These are phyloP conservation scores for Iguana delicatissima DNA, from an alignment of 2,797 vertebrate species.

Conservation along the genomic window DNA sequence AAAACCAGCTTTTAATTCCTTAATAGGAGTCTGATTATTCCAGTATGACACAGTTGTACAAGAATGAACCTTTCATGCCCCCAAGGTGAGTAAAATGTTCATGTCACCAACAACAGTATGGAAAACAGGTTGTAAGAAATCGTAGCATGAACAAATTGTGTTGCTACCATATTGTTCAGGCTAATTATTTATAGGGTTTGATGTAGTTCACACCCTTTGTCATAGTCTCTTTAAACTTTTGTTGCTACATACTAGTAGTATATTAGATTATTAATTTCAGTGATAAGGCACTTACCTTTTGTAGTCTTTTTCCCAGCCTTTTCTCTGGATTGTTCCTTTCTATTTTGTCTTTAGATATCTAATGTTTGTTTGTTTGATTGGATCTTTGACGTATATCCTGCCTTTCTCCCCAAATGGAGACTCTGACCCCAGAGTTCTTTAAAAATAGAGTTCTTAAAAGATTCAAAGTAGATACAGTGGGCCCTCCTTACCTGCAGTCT, in stretches of 20 bases:
- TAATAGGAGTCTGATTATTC: conserved; percentile 80
- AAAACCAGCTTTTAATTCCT: conserved; percentile 42
- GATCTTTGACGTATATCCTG: neutral
- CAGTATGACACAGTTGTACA: conserved; percentile 62
- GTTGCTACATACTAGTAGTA: neutral
- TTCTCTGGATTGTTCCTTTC: neutral
- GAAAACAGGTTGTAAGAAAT: neutral
- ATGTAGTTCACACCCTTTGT: neutral
- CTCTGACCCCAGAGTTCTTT: no score
- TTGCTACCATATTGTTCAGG: neutral
- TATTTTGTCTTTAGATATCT: neutral
- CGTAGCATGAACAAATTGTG: neutral
- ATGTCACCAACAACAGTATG: neutral
- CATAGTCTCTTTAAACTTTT: neutral
- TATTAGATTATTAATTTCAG: neutral
- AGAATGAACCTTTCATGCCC: conserved; percentile 80
- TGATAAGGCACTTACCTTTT: neutral
- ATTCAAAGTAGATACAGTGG: no score
- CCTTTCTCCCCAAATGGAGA: no score
- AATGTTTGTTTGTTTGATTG: neutral
- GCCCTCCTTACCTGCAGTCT: no score
- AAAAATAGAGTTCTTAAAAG: no score
- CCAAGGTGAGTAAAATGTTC: conserved; percentile 82
- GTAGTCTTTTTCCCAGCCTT: neutral
- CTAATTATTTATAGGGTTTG: neutral